Base-by-base conservation (phyloP, 2,888 invertebrate species). In the Perizoma flavofasciatum region DNA sequence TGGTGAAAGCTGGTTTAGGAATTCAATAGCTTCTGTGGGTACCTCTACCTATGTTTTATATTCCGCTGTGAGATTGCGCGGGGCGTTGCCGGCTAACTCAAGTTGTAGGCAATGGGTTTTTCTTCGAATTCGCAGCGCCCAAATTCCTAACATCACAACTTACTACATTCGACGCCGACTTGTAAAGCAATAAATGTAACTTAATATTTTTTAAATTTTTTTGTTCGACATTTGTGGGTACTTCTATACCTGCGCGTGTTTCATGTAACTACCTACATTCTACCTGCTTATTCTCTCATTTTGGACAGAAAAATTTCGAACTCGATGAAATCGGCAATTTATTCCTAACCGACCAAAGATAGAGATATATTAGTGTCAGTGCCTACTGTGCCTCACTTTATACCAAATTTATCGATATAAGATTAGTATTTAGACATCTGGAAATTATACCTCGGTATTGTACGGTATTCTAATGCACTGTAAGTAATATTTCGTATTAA, bases 51-150 rank as follows among this genome's bases (percentile, higher is more conserved):
- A 72, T 57, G 55, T 66, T 66, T 60, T 66, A 59, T 55, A 46
- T 61, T 54, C 48, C 56, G 51, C 61, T 55, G 55, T 63, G 61
- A 65, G 64, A 66, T 61, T 61, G 68, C 62, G 58, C 61, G 60
- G 69, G 73, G 71, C 74, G 70, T 67, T 68, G 68, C 85, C 88
- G 83, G 79, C 79, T 74, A 77, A 67, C 67, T 69, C 73, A 68
- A 77, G 71, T 73, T 71, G 73, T 74, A 75, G 76, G 77, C 81
- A 74, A 74, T 77, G 71, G 77, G 74, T 73, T 82, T 82, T 88
- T 86, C 85, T 82, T 83, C 81, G 86, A 86, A 86, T 74, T 79
- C 74, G 75, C 76, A 70, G 79, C 80, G 73, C 77, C 79, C 72
- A 79, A 85, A 84, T 85, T 82, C 79, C 74, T 79, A 63, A 67